These are phyloP conservation scores for Isichthys henryi DNA, from an alignment of 2,113 vertebrate species.

Conservation along the genomic window DNA sequence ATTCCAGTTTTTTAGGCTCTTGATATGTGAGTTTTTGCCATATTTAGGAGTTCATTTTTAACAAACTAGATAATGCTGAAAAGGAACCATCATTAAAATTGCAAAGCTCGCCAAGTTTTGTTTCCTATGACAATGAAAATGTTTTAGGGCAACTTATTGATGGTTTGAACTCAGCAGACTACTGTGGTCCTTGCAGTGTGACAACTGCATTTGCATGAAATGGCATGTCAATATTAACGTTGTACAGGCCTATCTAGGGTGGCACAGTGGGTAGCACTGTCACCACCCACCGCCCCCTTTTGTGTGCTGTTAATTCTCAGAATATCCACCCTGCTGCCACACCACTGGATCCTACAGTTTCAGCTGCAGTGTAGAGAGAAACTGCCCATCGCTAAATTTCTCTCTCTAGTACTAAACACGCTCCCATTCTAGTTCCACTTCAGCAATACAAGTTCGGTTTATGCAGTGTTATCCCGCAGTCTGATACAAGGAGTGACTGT, in stretches of 20 bases:
- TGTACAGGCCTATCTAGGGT: not conserved
- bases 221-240: not conserved
- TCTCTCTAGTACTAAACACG: not conserved
- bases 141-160: not conserved
- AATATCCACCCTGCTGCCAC: not conserved
- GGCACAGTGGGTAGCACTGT: not conserved
- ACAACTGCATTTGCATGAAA: not conserved
- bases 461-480: not conserved
- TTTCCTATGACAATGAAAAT: not conserved
- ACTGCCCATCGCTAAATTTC: not conserved
- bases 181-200: not conserved
- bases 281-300: not conserved
- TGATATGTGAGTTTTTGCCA: not conserved
- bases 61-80: not conserved
- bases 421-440: not conserved
- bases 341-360: not conserved
- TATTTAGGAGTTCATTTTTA: not conserved
- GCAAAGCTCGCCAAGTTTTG: not conserved
- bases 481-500: not conserved
- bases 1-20: not conserved
- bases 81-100: not conserved
- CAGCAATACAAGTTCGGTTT: not conserved
- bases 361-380: not conserved
- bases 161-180: not conserved
- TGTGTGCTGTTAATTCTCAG: not conserved